These are phyloP conservation scores for Cephus rjabovi DNA, from an alignment of 2,888 invertebrate genomes.

Conservation along the genomic window DNA sequence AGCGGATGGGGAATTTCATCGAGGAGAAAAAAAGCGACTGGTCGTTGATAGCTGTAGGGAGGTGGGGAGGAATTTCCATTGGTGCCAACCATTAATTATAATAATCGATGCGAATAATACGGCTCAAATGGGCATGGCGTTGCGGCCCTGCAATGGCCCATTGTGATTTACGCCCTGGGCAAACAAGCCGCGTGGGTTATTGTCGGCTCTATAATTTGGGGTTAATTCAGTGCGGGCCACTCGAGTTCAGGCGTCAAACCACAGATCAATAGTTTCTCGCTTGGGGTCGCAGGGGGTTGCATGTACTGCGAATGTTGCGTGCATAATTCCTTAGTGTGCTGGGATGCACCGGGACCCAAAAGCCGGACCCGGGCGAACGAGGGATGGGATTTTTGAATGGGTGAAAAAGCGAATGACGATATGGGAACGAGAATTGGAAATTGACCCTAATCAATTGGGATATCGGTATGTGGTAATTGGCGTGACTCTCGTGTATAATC, in stretches of 20 bases:
- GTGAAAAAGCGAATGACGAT: not conserved
- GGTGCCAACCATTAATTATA: constrained; percentile 23
- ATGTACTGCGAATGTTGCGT: constrained; percentile 63
- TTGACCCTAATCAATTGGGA: not conserved
- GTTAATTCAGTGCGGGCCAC: constrained; percentile 62
- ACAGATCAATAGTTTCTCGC: constrained; percentile 62
- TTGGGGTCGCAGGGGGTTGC: constrained; percentile 28
- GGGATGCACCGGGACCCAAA: not conserved
- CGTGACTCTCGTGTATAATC: not conserved
- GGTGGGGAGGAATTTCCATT: not conserved
- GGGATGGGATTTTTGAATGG: not conserved
- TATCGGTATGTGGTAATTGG: not conserved
- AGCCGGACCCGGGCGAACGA: not conserved
- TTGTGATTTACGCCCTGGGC: constrained; percentile 58
- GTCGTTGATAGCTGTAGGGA: not conserved
- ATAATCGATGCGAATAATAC: constrained; percentile 46
- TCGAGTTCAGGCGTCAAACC: constrained; percentile 63
- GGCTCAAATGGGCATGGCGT: constrained; percentile 47
- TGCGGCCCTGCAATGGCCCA: constrained; percentile 37
- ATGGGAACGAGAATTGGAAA: not conserved
- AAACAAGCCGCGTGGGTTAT: constrained; percentile 55
- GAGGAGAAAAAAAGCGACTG: not conserved
- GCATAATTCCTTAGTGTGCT: constrained; percentile 36
- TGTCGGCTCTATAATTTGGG: constrained; percentile 64
- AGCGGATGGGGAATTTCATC: not conserved